Percentiles rank a stretch among this genome's conserved stretches.
phyloP scores from a whole-genome alignment of 2,888 invertebrate genomes.

The Crossocerus cetratus region DNA sequence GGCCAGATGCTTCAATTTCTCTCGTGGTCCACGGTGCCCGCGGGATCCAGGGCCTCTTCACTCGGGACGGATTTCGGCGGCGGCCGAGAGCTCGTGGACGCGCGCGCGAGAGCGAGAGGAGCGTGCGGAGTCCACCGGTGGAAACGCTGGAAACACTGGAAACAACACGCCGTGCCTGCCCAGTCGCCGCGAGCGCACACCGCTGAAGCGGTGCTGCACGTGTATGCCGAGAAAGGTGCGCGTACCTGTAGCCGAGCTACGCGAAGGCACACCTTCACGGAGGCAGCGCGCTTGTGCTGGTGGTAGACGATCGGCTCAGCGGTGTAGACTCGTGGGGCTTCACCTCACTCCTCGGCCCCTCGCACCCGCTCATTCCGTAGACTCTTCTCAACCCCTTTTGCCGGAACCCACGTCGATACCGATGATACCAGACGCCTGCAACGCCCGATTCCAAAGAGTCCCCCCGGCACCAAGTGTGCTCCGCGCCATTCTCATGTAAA shows the following conservation, averaged over 20 bases:
- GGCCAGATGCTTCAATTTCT: too few relatives aligned
- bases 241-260: constrained; percentile 1
- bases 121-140: background rate
- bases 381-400: background rate
- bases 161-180: constrained; percentile 5
- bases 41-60: too few relatives aligned
- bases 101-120: background rate
- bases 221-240: constrained; percentile 18
- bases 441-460: too few relatives aligned
- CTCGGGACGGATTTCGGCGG: background rate
- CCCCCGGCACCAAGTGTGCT: too few relatives aligned
- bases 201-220: constrained; percentile 19
- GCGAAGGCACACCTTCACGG: background rate
- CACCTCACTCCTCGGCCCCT: background rate
- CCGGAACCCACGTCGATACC: background rate
- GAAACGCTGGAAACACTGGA: constrained; percentile 13
- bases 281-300: background rate
- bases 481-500: background rate
- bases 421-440: too few relatives aligned
- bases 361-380: background rate
- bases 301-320: background rate
- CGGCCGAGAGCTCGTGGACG: background rate
- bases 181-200: background rate
- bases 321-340: constrained; percentile 25
- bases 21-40: too few relatives aligned